Conservation (phyloP, 2,888 invertebrate species). For the Sesia apiformis region DNA sequence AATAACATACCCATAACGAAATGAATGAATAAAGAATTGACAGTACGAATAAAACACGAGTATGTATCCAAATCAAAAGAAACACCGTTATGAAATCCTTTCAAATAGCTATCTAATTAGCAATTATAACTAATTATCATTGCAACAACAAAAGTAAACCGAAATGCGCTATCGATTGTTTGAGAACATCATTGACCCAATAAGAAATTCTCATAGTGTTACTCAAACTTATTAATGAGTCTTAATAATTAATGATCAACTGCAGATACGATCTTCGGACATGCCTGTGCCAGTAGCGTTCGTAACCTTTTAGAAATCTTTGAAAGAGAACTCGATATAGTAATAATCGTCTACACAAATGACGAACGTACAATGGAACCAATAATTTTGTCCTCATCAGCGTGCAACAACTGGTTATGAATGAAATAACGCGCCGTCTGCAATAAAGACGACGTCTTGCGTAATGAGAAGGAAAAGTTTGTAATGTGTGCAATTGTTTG, state of each 20-base stretch:
- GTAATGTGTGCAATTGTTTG: not conserved
- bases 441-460: conserved; percentile 31
- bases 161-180: conserved; percentile 14
- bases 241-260: conserved; percentile 22
- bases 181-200: conserved; percentile 52
- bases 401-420: conserved; percentile 23
- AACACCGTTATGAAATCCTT: not conserved
- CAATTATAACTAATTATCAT: not conserved
- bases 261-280: not conserved
- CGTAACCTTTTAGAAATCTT: conserved; percentile 14
- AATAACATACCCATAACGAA: too few species aligned
- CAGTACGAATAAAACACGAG: too few species aligned
- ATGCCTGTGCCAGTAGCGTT: conserved; percentile 6
- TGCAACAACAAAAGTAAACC: not conserved
- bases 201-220: conserved; percentile 32
- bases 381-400: conserved; percentile 43
- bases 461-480: conserved; percentile 31
- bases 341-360: conserved; percentile 27
- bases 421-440: conserved; percentile 25
- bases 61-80: too few species aligned
- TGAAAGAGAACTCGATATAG: conserved; percentile 21
- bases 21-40: too few species aligned
- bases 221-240: conserved; percentile 39
- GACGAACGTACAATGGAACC: conserved; percentile 37
- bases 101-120: not conserved